phyloP scores from a whole-genome alignment of 1,140 invertebrate species.

The Callitettix versicolor region DNA sequence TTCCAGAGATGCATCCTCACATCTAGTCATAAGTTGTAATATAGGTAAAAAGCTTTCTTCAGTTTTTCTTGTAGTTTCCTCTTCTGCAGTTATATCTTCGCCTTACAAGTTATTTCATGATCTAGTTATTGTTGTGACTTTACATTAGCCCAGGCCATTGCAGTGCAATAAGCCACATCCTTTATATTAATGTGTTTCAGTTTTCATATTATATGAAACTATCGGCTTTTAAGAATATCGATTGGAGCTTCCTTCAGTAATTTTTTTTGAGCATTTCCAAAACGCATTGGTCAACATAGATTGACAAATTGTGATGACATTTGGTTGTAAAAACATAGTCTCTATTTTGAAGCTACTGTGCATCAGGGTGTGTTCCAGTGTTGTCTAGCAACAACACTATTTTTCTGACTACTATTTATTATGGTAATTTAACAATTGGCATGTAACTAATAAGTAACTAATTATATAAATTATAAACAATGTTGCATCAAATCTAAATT shows the following conservation, averaged over 20 bases:
- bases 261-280: neutral
- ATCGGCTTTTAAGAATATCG: neutral
- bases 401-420: too few relatives aligned
- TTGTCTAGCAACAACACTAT: neutral
- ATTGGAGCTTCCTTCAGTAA: neutral
- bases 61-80: too few relatives aligned
- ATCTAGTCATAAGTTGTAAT: neutral
- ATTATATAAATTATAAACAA: too few relatives aligned
- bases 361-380: conserved; percentile 1
- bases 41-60: neutral
- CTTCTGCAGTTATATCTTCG: neutral
- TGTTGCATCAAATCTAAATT: too few relatives aligned
- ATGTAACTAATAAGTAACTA: too few relatives aligned
- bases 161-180: neutral
- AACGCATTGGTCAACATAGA: neutral
- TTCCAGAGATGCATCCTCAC: neutral
- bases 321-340: neutral
- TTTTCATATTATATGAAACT: neutral
- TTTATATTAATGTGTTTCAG: neutral
- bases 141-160: neutral
- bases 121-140: neutral
- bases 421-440: too few relatives aligned
- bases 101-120: neutral
- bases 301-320: neutral
- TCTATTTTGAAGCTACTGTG: neutral